Base-by-base conservation (phyloP, 2,888 invertebrate genomes). In the Tachystola acroxantha region DNA sequence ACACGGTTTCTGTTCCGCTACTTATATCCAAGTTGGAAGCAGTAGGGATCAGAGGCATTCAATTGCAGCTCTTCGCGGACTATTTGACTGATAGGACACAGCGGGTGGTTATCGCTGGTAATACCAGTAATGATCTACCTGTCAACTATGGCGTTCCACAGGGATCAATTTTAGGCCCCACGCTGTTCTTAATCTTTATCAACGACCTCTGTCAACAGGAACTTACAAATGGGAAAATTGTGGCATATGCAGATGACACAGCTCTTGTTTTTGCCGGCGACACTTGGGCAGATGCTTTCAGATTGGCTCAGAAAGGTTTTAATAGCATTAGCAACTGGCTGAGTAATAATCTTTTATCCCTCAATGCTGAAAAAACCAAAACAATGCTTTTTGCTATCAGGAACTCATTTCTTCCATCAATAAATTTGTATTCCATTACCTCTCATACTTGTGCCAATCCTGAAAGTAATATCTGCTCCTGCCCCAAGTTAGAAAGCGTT, bases 191-290 rank as follows among this genome's bases (percentile, higher is more conserved):
- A 9, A 9, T 20, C 1, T 20, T 7, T n/a, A n/a, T n/a, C n/a
- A n/a, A n/a, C n/a, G n/a, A n/a, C n/a, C n/a, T n/a, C n/a, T n/a
- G n/a, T n/a, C 22, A 25, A 3, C 14, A 13, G 3, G 2, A 7
- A 13, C 19, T 36, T 9, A 7, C 6, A 24, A 32, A 29, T 7
- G 36, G 32, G 1, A 36, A 28, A 16, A n/a, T 40, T 0, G 11
- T 29, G 1, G 20, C 39, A 6, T 40, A 29, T 22, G 40, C 40
- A 10, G 39, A 39, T 24, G 39, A 39, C 30, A 39, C 39, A 10
- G 39, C 39, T 2, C 13, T 39, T 5, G 19, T 39, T 7, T 34
- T 39, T 26, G 34, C 19, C 10, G 39, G 19, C n/a, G 10, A 22
- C 9, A 10, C 25, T 14, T 39, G 39, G 31, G 4, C 10, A 11